Evolutionary conservation across 2,113 vertebrate genomes (phyloP), one percentile per base, ranked within the genome.

Genomic region (Thalassoma bifasciatum): DNA sequence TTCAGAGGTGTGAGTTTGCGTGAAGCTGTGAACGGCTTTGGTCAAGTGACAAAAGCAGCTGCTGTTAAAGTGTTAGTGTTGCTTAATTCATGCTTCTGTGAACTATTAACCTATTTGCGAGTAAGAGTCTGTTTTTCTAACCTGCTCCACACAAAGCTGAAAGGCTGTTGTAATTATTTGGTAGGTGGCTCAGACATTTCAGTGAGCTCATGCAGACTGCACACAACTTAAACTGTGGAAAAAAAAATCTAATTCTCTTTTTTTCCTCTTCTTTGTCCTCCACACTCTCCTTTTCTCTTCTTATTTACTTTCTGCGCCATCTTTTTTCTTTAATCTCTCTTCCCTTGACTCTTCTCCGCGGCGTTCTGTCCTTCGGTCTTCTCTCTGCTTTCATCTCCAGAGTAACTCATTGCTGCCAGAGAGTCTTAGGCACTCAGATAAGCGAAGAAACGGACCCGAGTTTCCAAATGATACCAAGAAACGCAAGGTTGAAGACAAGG

Each of bases 401-500:
- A 99, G 98, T 82, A 98, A 98, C 79, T 96, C 97, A 0, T 91
- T 97, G 74, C 96, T 97, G 22, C 95, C 96, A 1, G 97, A 98
- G 87, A 98, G 96, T 87, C 91, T 98, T 64, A 86, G 97, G 52
- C 97, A 96, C 2, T 89, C 86, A 1, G 97, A 98, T 90, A 99
- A 98, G 88, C 95, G 97, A 84, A 93, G 96, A 17, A 94, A 95
- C 22, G 97, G 96, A 38, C 91, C 96, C 0, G 97, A 98, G 56
- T 98, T 97, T 79, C 66, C 93, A 83, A 92, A 97, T 34, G 97
- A 99, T 81, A 91, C 95, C 76, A 98, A 98, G 91, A 99, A 99
- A 85, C 87, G 97, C 86, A 97, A 98, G 86, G 96, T 96, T 0
- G 97, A 99, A 38, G 97, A 98, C 92, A 98, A 99, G 79, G 97